Evolutionary conservation across 2,888 invertebrate species (phyloP).

Genomic region (Morinoia aosen): DNA sequence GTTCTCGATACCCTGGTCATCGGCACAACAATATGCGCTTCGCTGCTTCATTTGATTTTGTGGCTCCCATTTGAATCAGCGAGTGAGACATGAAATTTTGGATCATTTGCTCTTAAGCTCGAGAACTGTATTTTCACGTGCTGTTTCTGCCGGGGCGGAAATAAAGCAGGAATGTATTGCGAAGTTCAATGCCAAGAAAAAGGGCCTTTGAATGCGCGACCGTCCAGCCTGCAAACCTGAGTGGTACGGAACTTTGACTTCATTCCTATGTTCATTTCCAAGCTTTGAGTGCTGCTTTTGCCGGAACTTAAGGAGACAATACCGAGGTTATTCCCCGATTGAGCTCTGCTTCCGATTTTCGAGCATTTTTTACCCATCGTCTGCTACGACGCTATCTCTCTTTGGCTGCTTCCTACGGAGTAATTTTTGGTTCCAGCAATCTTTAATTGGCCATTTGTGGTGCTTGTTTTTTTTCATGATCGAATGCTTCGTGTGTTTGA

Average conservation of each 20-base stretch:
- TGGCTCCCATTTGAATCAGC: background rate
- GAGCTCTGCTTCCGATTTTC: background rate
- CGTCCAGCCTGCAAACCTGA: background rate
- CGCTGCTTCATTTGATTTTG: background rate
- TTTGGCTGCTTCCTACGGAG: background rate
- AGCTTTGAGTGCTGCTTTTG: background rate
- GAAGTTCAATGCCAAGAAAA: background rate
- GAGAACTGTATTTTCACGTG: background rate
- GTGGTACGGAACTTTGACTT: background rate
- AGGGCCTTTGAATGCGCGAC: background rate
- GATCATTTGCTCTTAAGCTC: background rate
- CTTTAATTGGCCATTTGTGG: background rate
- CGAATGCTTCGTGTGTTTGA: background rate
- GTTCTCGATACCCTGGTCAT: slow-evolving; percentile 20
- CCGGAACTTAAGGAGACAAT: background rate
- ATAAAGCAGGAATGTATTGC: background rate
- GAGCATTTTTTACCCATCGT: background rate
- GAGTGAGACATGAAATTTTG: background rate
- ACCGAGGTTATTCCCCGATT: background rate
- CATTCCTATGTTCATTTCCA: background rate
- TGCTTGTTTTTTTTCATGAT: background rate
- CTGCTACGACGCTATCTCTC: background rate
- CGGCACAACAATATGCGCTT: slow-evolving; percentile 22
- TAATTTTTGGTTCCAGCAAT: background rate
- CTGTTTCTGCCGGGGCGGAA: background rate